Base-by-base conservation (phyloP, 2,888 invertebrate species). In the Ctenicera cuprea region DNA sequence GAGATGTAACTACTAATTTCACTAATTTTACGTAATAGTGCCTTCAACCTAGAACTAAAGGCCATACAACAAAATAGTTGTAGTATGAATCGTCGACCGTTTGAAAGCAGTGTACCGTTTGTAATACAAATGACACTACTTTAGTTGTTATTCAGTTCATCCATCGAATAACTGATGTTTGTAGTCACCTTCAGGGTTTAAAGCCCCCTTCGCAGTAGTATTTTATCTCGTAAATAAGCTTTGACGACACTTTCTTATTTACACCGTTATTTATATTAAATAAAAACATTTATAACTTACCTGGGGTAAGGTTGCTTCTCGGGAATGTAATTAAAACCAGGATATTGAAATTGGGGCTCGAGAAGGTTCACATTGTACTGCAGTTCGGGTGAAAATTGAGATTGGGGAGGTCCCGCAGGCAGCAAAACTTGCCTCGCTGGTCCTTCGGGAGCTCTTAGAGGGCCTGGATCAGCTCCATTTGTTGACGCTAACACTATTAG, bases 321-420 rank as follows among this genome's bases (percentile, higher is more conserved):
- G 9, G 71, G 71, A 1, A 45, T 20, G 9, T 71, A 64, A 38
- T 62, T 62, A 18, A 69, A 69, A 11, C 38, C 41, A 14, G 73
- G 71, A 68, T 77, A 75, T 41, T 76, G 74, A n/a, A 73, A 68
- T 41, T 75, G 77, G 11, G 74, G 73, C 41, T 76, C 65, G 9
- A 74, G 20, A 1, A 74, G 38, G 16, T 71, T 74, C 33, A 71
- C 72, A n/a, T 76, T 73, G 26, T 73, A 76, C 20, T 73, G 73
- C 12, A 73, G 41, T 18, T 76, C 76, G 3, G 67, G 16, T 9
- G 59, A 14, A 30, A 3, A 62, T 8, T 38, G 62, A 18, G 71
- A 67, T 57, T 70, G 69, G 12, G 50, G 71, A 18, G 50, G 50
- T 18, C 50, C 64, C 7, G 48, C 12, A 1, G 64, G 37, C 0